These are phyloP conservation scores for Panthera tigris DNA, from an alignment of 2,113 vertebrate genomes.

Conservation along the genomic window DNA sequence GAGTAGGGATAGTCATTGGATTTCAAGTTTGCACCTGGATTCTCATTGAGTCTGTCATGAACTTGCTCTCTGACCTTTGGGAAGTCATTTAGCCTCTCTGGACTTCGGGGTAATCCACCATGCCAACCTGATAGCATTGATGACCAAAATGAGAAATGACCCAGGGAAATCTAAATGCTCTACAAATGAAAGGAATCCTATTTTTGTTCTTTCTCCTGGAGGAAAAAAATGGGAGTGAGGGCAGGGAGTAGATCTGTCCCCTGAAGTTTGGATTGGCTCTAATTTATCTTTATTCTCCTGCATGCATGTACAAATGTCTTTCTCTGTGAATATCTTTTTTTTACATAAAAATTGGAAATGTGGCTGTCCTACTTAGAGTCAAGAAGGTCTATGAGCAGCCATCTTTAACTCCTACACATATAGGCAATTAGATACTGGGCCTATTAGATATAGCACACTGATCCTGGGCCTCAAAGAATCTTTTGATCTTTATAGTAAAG, in stretches of 20 bases:
- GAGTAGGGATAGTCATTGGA: not conserved
- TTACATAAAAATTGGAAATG: not conserved
- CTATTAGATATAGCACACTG: not conserved
- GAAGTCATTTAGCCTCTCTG: not conserved
- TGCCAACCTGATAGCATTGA: not conserved
- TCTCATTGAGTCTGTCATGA: not conserved
- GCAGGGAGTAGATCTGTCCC: not conserved
- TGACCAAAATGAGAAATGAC: not conserved
- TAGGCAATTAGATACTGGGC: not conserved
- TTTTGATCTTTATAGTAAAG: not conserved
- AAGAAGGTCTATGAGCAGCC: not conserved
- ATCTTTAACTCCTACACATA: conserved; percentile 18
- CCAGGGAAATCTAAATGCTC: not conserved
- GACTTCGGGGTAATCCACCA: not conserved
- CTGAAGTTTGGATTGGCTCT: not conserved
- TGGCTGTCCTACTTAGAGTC: conserved; percentile 47
- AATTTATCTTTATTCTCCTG: conserved; percentile 19
- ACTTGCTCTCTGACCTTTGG: not conserved
- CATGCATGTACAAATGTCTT: not conserved
- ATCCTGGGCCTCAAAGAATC: not conserved
- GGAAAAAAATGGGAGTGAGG: not conserved
- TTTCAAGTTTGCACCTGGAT: not conserved
- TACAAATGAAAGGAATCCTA: not conserved
- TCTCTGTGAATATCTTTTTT: not conserved
- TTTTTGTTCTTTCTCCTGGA: not conserved